Conservation (phyloP, 2,113 vertebrate genomes). For the Mus musculus region DNA sequence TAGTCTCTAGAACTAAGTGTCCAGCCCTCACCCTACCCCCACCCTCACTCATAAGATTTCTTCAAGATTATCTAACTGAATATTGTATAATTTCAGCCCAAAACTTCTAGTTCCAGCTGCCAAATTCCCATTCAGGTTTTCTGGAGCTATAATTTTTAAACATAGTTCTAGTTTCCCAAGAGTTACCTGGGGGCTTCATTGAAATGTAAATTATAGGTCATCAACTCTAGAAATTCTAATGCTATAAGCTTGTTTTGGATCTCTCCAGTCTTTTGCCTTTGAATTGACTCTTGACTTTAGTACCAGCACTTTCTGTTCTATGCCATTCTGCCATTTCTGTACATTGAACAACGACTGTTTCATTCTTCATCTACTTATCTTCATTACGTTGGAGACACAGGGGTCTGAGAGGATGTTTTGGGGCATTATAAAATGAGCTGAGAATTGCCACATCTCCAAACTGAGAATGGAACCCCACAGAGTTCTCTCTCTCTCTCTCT, state of each 20-base stretch:
- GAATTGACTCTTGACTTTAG: not conserved
- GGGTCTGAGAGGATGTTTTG: not conserved
- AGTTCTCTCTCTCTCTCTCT: not conserved
- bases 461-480: not conserved
- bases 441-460: not conserved
- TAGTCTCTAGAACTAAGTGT: not conserved
- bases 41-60: not conserved
- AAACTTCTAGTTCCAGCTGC: not conserved
- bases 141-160: not conserved
- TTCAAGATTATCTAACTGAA: not conserved
- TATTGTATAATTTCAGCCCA: not conserved
- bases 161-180: not conserved
- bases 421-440: not conserved
- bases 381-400: not conserved
- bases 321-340: not conserved
- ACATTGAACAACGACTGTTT: not conserved
- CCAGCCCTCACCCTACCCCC: no score
- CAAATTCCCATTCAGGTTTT: not conserved
- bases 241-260: not conserved
- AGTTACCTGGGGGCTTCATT: not conserved
- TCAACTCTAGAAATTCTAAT: not conserved
- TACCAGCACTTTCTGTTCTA: not conserved
- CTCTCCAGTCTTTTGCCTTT: slow-evolving; percentile 1
- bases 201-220: not conserved
- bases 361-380: not conserved